Base-by-base conservation (phyloP, 1,140 invertebrate genomes). In the Panulirus ornatus region DNA sequence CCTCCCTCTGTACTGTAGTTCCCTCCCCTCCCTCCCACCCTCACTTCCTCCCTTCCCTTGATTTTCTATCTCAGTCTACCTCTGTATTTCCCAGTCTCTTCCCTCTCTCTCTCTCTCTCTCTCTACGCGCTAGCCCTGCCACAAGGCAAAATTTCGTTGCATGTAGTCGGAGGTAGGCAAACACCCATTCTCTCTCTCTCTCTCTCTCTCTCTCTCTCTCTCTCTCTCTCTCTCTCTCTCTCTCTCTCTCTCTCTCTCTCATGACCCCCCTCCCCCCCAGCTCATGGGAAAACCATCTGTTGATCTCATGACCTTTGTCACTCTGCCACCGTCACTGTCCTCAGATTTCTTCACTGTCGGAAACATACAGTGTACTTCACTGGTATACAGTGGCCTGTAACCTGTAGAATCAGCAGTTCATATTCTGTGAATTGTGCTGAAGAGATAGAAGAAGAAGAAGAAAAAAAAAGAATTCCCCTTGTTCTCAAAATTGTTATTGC, bases 81-180 rank as follows among this genome's bases (percentile, higher is more conserved):
- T 19, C 44, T 47, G 44, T 14, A 14, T 47, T 47, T 47, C 14
- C 44, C 44, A 47, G 5, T 47, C 44, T 5, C 44, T 6, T 47
- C n/a, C n/a, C n/a, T n/a, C n/a, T 63, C 58, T 63, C 58, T 63
- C 58, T 63, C 58, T 63, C 58, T 63, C 58, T 63, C 58, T 63
- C 58, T 63, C 58, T 63, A n/a, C n/a, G n/a, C n/a, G n/a, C n/a
- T n/a, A n/a, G n/a, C n/a, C n/a, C n/a, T n/a, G n/a, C n/a, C n/a
- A n/a, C n/a, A n/a, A n/a, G n/a, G n/a, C n/a, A n/a, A n/a, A n/a
- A n/a, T n/a, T n/a, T n/a, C n/a, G n/a, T n/a, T n/a, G n/a, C n/a
- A n/a, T n/a, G n/a, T n/a, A n/a, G n/a, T n/a, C n/a, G n/a, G n/a
- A n/a, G n/a, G n/a, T n/a, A n/a, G n/a, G n/a, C n/a, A n/a, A n/a